Evolutionary conservation across 2,113 vertebrate species (phyloP).

Genomic region (Triplophysa rosa): DNA sequence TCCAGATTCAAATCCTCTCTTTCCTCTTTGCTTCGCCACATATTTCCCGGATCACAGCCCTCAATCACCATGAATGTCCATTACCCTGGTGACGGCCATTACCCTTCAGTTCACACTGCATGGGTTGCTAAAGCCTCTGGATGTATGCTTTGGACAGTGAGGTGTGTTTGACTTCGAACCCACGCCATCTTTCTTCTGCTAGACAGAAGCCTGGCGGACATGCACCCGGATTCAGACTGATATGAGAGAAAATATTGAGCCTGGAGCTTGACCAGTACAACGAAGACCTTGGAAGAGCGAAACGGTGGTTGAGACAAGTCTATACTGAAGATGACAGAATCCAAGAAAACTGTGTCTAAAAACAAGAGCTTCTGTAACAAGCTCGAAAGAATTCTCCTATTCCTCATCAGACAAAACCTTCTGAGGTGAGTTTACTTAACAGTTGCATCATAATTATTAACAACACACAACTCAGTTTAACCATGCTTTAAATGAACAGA

Average conservation of each 20-base stretch:
- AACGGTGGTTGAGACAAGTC: background rate
- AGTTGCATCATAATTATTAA: too few relatives aligned
- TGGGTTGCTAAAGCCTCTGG: slow-evolving; percentile 36
- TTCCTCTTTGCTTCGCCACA: slow-evolving; percentile 36
- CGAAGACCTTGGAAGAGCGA: slow-evolving; percentile 19
- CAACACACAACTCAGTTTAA: too few relatives aligned
- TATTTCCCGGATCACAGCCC: slow-evolving; percentile 31
- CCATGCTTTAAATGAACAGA: too few relatives aligned
- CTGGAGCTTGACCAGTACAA: slow-evolving; percentile 56
- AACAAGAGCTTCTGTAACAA: slow-evolving; percentile 24
- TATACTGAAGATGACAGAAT: slow-evolving; percentile 7
- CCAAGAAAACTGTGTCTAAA: slow-evolving; percentile 10
- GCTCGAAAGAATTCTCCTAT: slow-evolving; percentile 6
- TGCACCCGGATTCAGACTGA: slow-evolving; percentile 33
- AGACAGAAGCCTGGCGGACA: slow-evolving; percentile 55
- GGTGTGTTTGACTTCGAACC: slow-evolving; percentile 45
- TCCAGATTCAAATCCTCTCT: slow-evolving; percentile 21
- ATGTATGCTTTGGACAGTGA: slow-evolving; percentile 56
- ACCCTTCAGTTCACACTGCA: slow-evolving; percentile 39
- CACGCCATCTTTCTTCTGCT: slow-evolving; percentile 46
- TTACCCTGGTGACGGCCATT: slow-evolving; percentile 19
- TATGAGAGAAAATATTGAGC: slow-evolving; percentile 58
- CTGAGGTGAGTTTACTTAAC: too few relatives aligned
- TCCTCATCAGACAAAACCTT: slow-evolving; percentile 19
- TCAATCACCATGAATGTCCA: slow-evolving; percentile 32